Percentiles rank a stretch among this genome's conserved stretches.
phyloP scores from a whole-genome alignment of 2,888 invertebrate genomes.

The Allophyes oxyacanthae region DNA sequence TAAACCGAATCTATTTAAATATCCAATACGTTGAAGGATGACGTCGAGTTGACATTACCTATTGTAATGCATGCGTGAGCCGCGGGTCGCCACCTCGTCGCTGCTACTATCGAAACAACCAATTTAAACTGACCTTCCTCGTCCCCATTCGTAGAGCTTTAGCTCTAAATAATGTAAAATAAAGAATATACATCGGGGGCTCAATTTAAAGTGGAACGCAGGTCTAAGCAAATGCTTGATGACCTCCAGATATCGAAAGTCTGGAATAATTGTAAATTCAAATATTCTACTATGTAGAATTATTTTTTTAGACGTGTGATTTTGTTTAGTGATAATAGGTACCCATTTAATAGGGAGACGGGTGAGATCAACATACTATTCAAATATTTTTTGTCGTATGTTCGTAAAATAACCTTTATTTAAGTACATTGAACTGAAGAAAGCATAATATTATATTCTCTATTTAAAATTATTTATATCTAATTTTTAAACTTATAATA shows the following conservation, averaged over 20 bases:
- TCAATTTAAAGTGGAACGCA: slow-evolving; percentile 64
- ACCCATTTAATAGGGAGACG: no score
- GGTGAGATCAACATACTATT: slow-evolving; percentile 1
- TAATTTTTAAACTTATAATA: no score
- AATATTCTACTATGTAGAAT: slow-evolving; percentile 41
- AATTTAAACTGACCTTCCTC: slow-evolving; percentile 63
- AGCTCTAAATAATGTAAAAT: slow-evolving; percentile 9
- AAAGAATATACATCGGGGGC: slow-evolving; percentile 43
- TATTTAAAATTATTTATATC: no score
- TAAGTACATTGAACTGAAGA: no score
- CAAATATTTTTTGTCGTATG: neutral
- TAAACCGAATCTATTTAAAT: slow-evolving; percentile 61
- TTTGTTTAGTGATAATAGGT: neutral
- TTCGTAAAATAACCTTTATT: neutral
- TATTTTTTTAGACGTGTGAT: slow-evolving; percentile 30
- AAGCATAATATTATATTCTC: no score
- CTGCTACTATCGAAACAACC: slow-evolving; percentile 64
- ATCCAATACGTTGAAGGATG: slow-evolving; percentile 66
- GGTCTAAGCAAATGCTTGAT: slow-evolving; percentile 71
- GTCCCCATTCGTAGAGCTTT: slow-evolving; percentile 30
- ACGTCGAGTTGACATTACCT: slow-evolving; percentile 78
- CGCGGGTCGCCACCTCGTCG: slow-evolving; percentile 77
- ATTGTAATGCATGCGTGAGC: slow-evolving; percentile 85
- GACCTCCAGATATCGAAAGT: slow-evolving; percentile 77
- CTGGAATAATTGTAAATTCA: slow-evolving; percentile 66